A percentile compares a stretch with the other conserved stretches of the same genome.
Evolutionary conservation across 2,113 vertebrate genomes (phyloP).

Genomic region (Gopherus evgoodei): DNA sequence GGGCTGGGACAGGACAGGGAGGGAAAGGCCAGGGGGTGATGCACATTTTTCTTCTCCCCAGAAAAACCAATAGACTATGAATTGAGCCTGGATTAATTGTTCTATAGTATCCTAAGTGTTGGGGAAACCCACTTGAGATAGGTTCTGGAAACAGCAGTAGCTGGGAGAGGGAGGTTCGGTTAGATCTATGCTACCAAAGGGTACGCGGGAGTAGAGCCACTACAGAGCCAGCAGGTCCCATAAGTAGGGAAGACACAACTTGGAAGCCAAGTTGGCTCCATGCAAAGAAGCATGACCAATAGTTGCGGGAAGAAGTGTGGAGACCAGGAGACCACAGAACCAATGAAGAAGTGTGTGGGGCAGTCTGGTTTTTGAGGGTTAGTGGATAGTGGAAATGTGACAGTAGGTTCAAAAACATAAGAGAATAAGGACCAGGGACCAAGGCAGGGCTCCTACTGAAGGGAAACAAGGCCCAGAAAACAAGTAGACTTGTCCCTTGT

Average conservation of each 20-base stretch:
- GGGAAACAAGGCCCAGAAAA: not conserved
- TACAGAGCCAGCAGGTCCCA: not conserved
- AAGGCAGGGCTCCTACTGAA: not conserved
- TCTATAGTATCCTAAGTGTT: not conserved
- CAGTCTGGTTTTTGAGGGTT: not conserved
- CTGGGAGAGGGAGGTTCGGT: not conserved
- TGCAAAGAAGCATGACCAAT: not conserved
- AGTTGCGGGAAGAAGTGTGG: not conserved
- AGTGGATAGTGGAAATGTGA: not conserved
- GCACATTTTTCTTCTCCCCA: not conserved
- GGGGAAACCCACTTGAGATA: not conserved
- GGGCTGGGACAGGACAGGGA: not conserved
- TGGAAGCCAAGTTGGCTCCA: not conserved
- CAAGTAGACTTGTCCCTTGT: not conserved
- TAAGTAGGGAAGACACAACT: not conserved
- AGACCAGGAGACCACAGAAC: not conserved
- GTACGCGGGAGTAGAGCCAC: not conserved
- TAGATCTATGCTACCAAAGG: not conserved
- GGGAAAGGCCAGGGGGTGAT: not conserved
- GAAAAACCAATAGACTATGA: not conserved
- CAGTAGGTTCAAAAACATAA: not conserved
- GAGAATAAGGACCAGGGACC: not conserved
- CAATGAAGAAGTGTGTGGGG: not conserved
- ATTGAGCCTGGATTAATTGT: not conserved
- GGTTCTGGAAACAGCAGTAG: not conserved